Percentiles rank a stretch among this genome's conserved stretches.
Evolutionary conservation across 1,140 invertebrate species (phyloP).

Genomic region (Anoplophora glabripennis): DNA sequence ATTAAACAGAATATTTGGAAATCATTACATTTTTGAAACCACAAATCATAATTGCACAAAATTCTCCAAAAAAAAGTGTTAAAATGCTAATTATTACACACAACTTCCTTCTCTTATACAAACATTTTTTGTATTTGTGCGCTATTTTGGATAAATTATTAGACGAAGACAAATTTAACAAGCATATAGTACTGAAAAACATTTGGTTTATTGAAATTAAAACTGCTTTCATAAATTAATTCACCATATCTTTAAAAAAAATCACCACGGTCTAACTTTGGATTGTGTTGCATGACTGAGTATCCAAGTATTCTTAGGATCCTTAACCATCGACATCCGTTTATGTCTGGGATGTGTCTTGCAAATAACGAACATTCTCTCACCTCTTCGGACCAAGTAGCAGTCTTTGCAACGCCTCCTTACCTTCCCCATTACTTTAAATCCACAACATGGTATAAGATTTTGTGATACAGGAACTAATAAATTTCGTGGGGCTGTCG

Average conservation of each 20-base stretch:
- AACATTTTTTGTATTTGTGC: too few relatives aligned
- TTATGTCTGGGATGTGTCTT: conserved; percentile 74
- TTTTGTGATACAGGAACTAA: conserved; percentile 19
- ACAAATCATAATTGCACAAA: too few relatives aligned
- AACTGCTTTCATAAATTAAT: neutral
- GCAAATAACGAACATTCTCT: conserved; percentile 70
- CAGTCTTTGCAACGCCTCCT: conserved; percentile 72
- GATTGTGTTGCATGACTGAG: conserved; percentile 68
- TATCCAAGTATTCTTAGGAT: conserved; percentile 66
- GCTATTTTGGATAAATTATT: too few relatives aligned
- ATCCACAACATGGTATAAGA: conserved; percentile 47
- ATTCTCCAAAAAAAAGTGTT: too few relatives aligned
- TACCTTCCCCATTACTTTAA: conserved; percentile 61
- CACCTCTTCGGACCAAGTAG: conserved; percentile 65
- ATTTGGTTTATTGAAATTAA: neutral
- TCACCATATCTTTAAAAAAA: neutral
- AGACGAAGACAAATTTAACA: too few relatives aligned
- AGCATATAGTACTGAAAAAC: too few relatives aligned
- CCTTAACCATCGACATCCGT: conserved; percentile 66
- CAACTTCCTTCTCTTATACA: too few relatives aligned
- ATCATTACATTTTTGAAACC: too few relatives aligned
- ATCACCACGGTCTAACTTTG: conserved; percentile 58
- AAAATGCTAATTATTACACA: too few relatives aligned
- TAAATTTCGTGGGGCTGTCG: neutral
- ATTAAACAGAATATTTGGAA: too few relatives aligned